These are phyloP conservation scores for Hyles euphorbiae DNA, from an alignment of 1,140 invertebrate species.

Conservation along the genomic window DNA sequence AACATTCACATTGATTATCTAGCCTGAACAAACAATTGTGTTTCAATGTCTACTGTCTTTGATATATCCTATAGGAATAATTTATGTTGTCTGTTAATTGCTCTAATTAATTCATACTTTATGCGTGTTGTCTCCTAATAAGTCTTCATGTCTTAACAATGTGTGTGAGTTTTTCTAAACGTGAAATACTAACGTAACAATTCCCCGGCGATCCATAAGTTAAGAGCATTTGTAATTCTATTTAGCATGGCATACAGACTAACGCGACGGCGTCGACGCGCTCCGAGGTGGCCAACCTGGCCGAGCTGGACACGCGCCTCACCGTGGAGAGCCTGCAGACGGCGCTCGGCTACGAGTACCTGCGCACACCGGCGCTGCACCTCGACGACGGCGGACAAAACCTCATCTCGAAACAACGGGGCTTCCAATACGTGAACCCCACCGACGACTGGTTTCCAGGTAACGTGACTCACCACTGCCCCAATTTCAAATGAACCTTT, in stretches of 20 bases:
- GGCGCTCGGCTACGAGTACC: conserved; percentile 87
- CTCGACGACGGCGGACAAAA: conserved; percentile 82
- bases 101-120: background rate
- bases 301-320: conserved; percentile 82
- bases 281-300: conserved; percentile 88
- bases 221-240: conserved; percentile 64
- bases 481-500: conserved; percentile 1
- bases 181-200: background rate
- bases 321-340: conserved; percentile 82
- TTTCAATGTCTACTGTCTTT: background rate
- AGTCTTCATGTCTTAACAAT: background rate
- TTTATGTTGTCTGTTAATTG: background rate
- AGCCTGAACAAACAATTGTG: background rate
- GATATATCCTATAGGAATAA: background rate
- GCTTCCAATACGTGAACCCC: conserved; percentile 91
- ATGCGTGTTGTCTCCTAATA: background rate
- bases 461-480: conserved; percentile 42
- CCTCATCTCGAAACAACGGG: conserved; percentile 81
- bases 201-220: conserved; percentile 23
- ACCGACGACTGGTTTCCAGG: conserved; percentile 92
- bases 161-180: conserved; percentile 1
- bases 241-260: conserved; percentile 78
- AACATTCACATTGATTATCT: no score
- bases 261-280: conserved; percentile 89
- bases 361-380: conserved; percentile 81